Evolutionary conservation across 2,113 vertebrate species (phyloP).

Genomic region (Agapornis roseicollis): DNA sequence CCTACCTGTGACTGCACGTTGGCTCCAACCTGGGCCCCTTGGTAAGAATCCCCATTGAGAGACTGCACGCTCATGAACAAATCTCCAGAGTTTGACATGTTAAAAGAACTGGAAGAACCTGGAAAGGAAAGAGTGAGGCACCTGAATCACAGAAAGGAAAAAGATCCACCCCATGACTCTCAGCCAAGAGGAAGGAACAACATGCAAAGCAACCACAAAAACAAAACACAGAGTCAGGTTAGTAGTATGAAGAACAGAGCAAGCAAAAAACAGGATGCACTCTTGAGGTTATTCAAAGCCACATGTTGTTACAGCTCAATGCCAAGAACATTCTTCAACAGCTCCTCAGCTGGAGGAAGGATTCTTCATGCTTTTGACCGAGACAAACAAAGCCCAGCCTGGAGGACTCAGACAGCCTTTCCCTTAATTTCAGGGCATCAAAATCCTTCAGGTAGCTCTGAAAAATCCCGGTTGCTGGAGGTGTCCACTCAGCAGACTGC

Average conservation of each 20-base stretch:
- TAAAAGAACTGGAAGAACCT: slow-evolving; percentile 99
- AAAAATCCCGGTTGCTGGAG: background rate
- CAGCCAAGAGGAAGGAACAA: slow-evolving; percentile 76
- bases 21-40: slow-evolving; percentile 99
- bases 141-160: slow-evolving; percentile 90
- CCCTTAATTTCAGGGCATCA: background rate
- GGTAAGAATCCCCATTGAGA: slow-evolving; percentile 99
- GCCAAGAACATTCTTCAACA: slow-evolving; percentile 31
- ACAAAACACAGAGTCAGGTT: slow-evolving; percentile 73
- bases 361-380: background rate
- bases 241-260: slow-evolving; percentile 78
- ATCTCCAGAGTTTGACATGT: slow-evolving; percentile 99
- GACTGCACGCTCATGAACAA: slow-evolving; percentile 99
- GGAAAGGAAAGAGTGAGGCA: slow-evolving; percentile 95
- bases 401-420: background rate
- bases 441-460: slow-evolving; percentile 28
- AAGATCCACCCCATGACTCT: slow-evolving; percentile 75
- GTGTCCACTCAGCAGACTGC: background rate
- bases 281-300: slow-evolving; percentile 61
- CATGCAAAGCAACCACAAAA: slow-evolving; percentile 79
- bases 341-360: slow-evolving; percentile 48
- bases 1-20: slow-evolving; percentile 99
- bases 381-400: slow-evolving; percentile 44
- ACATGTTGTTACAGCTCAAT: slow-evolving; percentile 29
- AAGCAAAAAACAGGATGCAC: slow-evolving; percentile 64